These are phyloP conservation scores for Tragelaphus scriptus DNA, from an alignment of 2,113 vertebrate species.

Conservation along the genomic window DNA sequence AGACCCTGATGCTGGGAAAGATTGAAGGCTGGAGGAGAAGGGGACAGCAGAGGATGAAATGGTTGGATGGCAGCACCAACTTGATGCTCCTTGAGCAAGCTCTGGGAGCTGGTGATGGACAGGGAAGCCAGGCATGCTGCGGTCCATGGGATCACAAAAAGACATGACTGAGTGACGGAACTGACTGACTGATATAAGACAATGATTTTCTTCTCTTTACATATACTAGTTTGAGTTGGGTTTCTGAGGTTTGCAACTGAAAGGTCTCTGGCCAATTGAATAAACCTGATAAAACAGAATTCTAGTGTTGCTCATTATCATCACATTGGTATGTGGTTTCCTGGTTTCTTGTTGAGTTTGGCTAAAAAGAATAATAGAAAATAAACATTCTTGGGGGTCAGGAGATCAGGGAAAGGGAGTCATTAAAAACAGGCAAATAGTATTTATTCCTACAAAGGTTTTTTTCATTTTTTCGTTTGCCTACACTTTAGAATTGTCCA, in stretches of 20 bases:
- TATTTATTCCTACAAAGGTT: neutral
- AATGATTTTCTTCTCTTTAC: neutral
- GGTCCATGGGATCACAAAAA: neutral
- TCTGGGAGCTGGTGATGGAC: neutral
- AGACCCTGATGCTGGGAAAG: neutral
- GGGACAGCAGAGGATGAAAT: neutral
- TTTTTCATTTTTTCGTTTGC: neutral
- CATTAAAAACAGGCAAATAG: neutral
- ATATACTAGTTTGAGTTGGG: neutral
- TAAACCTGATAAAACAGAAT: neutral
- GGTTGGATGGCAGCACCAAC: neutral
- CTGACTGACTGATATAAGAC: neutral
- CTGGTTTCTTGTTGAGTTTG: neutral
- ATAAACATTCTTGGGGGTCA: neutral
- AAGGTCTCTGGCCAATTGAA: neutral
- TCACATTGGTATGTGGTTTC: neutral
- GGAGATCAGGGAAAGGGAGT: neutral
- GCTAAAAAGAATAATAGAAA: neutral
- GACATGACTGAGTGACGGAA: neutral
- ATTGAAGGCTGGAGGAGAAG: neutral
- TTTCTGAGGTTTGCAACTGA: neutral
- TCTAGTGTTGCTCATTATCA: neutral
- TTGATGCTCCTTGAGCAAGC: neutral
- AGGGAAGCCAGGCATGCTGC: neutral
- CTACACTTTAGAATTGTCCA: neutral